phyloP scores from a whole-genome alignment of 1,140 invertebrate genomes.

The Theocolax elegans region DNA sequence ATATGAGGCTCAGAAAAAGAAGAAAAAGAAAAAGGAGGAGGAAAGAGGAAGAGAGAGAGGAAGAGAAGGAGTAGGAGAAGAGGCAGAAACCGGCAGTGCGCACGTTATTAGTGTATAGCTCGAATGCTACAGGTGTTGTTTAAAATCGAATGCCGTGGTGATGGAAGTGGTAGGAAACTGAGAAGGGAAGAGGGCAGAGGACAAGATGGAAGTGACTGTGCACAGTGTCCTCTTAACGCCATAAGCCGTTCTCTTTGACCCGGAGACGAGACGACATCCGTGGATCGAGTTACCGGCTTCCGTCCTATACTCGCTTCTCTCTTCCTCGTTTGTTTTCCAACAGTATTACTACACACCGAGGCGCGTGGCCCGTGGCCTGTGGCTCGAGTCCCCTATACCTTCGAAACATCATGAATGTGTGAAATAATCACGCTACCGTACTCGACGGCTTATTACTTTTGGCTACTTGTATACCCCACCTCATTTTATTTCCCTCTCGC shows the following conservation, averaged over 20 bases:
- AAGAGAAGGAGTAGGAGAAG: background rate
- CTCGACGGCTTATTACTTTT: too few species aligned
- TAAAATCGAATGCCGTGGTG: conserved; percentile 35
- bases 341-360: background rate
- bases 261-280: conserved; percentile 24
- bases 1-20: background rate
- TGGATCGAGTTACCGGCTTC: conserved; percentile 36
- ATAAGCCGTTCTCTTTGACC: conserved; percentile 40
- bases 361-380: too few species aligned
- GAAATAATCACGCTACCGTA: too few species aligned
- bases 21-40: background rate
- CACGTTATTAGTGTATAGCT: background rate
- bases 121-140: conserved; percentile 36
- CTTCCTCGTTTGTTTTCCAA: conserved; percentile 16
- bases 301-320: background rate
- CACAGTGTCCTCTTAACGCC: conserved; percentile 13
- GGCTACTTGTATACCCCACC: too few species aligned
- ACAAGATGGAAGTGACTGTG: background rate
- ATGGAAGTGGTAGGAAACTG: background rate
- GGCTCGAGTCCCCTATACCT: too few species aligned
- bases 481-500: too few species aligned
- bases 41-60: background rate
- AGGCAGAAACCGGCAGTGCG: too few species aligned
- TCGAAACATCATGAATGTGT: too few species aligned
- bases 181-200: conserved; percentile 1